Percentiles rank a stretch among this genome's conserved stretches.
These are phyloP conservation scores for Melozone crissalis DNA, from an alignment of 2,113 vertebrate genomes.

Conservation along the genomic window DNA sequence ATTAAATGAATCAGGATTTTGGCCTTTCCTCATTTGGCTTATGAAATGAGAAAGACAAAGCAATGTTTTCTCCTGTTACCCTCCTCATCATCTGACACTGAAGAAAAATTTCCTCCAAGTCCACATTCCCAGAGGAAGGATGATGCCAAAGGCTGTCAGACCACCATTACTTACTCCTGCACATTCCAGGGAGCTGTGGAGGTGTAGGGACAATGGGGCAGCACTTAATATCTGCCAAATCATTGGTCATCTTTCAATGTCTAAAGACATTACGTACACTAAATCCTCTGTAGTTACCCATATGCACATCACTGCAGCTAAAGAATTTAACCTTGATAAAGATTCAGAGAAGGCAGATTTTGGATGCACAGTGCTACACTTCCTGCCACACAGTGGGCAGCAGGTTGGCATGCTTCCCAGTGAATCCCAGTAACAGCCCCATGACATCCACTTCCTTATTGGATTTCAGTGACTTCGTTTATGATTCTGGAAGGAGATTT, in stretches of 20 bases:
- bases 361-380: fast-evolving
- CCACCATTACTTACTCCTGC: background rate
- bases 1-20: background rate
- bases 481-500: background rate
- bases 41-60: background rate
- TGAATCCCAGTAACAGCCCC: background rate
- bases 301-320: background rate
- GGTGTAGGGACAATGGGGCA: background rate
- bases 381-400: fast-evolving
- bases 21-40: background rate
- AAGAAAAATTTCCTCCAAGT: background rate
- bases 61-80: background rate
- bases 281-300: background rate
- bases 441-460: background rate
- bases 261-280: background rate
- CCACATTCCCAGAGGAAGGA: background rate
- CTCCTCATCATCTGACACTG: background rate
- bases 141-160: background rate
- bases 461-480: background rate
- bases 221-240: background rate
- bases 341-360: background rate
- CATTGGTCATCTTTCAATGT: background rate
- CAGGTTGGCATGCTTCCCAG: background rate
- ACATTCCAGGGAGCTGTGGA: fast-evolving
- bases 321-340: background rate